Conservation (phyloP, 2,888 invertebrate species). For the Furcula furcula region DNA sequence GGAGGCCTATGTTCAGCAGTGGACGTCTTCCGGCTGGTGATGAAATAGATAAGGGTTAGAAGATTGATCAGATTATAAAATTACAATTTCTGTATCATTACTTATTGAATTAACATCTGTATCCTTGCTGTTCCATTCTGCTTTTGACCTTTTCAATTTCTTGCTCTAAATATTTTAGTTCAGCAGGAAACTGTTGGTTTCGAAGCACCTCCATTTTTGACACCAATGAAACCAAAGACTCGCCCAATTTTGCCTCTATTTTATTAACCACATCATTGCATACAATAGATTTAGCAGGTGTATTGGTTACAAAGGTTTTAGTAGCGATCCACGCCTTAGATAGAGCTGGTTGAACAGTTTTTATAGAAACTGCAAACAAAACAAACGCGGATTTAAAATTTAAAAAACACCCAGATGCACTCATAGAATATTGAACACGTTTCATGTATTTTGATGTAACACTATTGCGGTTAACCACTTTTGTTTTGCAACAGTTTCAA, state of each 20-base stretch:
- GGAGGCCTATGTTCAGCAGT: too few species aligned
- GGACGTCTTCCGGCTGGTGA: too few species aligned
- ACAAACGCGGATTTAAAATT: conserved; percentile 40
- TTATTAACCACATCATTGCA: conserved; percentile 43
- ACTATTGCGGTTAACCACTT: conserved; percentile 28
- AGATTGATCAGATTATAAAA: too few species aligned
- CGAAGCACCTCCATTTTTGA: conserved; percentile 40
- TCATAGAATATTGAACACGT: not conserved
- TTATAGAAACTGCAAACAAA: conserved; percentile 70
- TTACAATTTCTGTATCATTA: not conserved
- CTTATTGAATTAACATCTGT: not conserved
- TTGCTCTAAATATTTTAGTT: conserved; percentile 53
- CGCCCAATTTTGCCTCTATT: conserved; percentile 41
- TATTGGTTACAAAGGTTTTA: conserved; percentile 40
- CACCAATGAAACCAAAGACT: conserved; percentile 28
- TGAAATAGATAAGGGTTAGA: too few species aligned
- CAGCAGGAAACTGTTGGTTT: conserved; percentile 44
- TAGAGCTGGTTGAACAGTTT: conserved; percentile 48
- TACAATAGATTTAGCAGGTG: conserved; percentile 46
- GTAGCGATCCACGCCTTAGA: conserved; percentile 46
- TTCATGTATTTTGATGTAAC: not conserved
- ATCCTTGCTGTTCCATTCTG: conserved; percentile 21
- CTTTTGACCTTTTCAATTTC: conserved; percentile 51
- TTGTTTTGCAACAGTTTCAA: conserved; percentile 65
- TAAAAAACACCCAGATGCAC: conserved; percentile 3